Evolutionary conservation across 2,888 invertebrate species (phyloP).

Genomic region (Masnerella sp.): DNA sequence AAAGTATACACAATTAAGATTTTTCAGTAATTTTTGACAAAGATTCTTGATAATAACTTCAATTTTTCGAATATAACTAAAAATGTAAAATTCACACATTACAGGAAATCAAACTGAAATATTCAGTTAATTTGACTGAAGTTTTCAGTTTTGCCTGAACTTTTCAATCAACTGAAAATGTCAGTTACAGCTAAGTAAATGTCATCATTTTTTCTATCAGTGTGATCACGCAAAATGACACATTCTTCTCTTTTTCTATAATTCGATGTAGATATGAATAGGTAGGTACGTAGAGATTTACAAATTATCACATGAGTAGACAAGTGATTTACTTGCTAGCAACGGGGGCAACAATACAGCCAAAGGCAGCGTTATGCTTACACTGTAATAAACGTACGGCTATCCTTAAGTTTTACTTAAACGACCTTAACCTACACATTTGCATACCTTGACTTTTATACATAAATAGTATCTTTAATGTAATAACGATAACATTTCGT

Average conservation of each 20-base stretch:
- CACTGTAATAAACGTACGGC: slow-evolving; percentile 67
- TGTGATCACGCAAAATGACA: too few relatives aligned
- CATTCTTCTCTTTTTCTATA: slow-evolving; percentile 47
- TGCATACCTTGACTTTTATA: slow-evolving; percentile 65
- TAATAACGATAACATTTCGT: slow-evolving; percentile 74
- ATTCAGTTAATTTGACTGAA: too few relatives aligned
- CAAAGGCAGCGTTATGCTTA: slow-evolving; percentile 75
- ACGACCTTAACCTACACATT: slow-evolving; percentile 58
- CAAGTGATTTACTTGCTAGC: slow-evolving; percentile 75
- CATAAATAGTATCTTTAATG: slow-evolving; percentile 75
- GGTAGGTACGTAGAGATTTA: slow-evolving; percentile 75
- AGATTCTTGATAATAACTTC: too few relatives aligned
- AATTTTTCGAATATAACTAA: too few relatives aligned
- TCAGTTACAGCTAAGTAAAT: too few relatives aligned
- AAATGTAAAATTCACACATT: too few relatives aligned
- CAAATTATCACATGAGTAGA: slow-evolving; percentile 76
- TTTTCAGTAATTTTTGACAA: too few relatives aligned
- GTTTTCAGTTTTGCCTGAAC: too few relatives aligned
- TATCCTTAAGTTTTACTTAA: slow-evolving; percentile 61
- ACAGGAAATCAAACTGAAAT: too few relatives aligned
- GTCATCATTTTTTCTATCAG: slow-evolving; percentile 28
- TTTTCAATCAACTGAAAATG: too few relatives aligned
- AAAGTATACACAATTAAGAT: too few relatives aligned
- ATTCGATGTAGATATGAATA: slow-evolving; percentile 63
- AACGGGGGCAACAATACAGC: slow-evolving; percentile 75